Conservation (phyloP, 2,113 vertebrate genomes). For the Saguinus imperator region DNA sequence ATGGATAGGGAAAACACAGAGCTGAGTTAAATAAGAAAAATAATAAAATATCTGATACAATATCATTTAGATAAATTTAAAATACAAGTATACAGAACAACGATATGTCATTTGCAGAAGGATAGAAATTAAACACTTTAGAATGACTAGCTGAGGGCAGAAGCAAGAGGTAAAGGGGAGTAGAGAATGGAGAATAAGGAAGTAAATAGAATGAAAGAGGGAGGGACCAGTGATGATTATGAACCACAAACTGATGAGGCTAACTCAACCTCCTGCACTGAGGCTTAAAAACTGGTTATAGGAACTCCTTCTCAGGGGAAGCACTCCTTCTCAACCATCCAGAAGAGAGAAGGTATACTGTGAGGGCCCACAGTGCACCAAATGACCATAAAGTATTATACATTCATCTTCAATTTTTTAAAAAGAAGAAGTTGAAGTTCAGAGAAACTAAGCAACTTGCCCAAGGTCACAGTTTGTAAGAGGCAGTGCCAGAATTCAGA, state of each 20-base stretch:
- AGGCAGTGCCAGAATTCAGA: conserved; percentile 3
- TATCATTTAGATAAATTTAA: neutral
- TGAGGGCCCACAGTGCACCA: neutral
- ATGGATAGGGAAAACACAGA: neutral
- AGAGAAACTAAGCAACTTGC: neutral
- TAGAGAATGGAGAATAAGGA: neutral
- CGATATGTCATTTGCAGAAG: neutral
- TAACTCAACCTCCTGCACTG: neutral
- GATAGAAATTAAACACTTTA: neutral
- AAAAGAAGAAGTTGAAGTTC: conserved; percentile 18
- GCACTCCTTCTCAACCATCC: neutral
- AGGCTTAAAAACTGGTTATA: neutral
- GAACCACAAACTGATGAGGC: neutral
- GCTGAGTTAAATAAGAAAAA: neutral
- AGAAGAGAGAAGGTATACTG: neutral
- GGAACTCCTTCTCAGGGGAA: neutral
- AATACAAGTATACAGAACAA: neutral
- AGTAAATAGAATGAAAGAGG: neutral
- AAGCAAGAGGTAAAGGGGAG: neutral
- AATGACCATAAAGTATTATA: neutral
- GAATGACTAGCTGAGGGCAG: neutral
- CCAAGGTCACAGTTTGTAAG: conserved; percentile 1
- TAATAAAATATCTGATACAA: neutral
- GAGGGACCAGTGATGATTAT: neutral
- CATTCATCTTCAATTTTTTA: neutral